These are phyloP conservation scores for Neodiprion fabricii DNA, from an alignment of 1,140 invertebrate genomes.

Conservation along the genomic window DNA sequence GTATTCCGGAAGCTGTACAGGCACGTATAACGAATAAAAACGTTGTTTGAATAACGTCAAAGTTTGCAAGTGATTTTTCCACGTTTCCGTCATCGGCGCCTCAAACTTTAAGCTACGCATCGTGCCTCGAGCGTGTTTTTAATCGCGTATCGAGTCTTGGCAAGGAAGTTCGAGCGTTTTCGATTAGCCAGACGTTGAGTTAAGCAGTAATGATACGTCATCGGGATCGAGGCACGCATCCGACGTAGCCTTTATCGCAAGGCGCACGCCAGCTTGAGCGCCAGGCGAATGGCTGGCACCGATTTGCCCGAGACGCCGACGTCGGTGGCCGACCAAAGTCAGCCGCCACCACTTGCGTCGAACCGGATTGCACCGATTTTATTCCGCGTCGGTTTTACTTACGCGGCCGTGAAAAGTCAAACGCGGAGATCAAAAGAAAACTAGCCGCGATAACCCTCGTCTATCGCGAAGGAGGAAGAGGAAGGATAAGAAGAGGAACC, in stretches of 20 bases:
- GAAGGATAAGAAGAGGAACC: too few relatives aligned
- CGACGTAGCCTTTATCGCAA: neutral
- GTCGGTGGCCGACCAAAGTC: neutral
- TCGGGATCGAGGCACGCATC: neutral
- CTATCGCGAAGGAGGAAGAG: neutral
- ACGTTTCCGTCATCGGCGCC: too few relatives aligned
- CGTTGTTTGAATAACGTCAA: too few relatives aligned
- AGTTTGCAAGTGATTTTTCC: too few relatives aligned
- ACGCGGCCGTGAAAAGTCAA: neutral
- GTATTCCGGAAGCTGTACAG: too few relatives aligned
- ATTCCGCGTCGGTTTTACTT: neutral
- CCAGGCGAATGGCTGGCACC: slow-evolving; percentile 4
- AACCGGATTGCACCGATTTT: neutral
- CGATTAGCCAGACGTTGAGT: too few relatives aligned
- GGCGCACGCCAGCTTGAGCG: neutral
- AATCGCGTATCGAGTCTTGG: too few relatives aligned
- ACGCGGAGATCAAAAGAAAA: neutral
- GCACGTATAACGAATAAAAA: too few relatives aligned
- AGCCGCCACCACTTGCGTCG: neutral
- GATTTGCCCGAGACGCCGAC: neutral
- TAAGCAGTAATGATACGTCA: too few relatives aligned
- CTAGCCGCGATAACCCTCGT: neutral
- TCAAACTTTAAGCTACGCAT: too few relatives aligned
- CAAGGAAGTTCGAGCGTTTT: too few relatives aligned
- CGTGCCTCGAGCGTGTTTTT: too few relatives aligned